Percentiles rank a stretch among this genome's conserved stretches.
phyloP scores from a whole-genome alignment of 2,888 invertebrate genomes.

The Salpingus planirostris region DNA sequence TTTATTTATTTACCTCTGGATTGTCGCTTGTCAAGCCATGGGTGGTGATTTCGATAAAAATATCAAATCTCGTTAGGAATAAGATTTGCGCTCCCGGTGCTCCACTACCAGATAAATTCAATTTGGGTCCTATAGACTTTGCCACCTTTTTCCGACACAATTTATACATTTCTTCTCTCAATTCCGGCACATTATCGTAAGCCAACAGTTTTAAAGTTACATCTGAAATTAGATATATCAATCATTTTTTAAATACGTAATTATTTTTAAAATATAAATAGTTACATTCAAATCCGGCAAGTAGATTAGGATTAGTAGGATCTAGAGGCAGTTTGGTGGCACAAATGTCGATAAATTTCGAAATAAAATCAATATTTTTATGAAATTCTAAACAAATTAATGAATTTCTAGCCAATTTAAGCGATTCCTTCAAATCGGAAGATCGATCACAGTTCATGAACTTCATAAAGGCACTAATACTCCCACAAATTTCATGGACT shows the following conservation, averaged over 20 bases:
- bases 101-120: constrained; percentile 23
- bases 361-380: constrained; percentile 47
- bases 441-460: constrained; percentile 38
- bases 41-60: constrained; percentile 56
- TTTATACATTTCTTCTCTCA: constrained; percentile 48
- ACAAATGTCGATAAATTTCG: constrained; percentile 30
- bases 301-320: constrained; percentile 18
- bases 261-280: not conserved
- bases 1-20: constrained; percentile 37
- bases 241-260: not conserved
- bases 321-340: constrained; percentile 26
- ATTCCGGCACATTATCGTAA: constrained; percentile 47
- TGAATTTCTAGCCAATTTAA: constrained; percentile 46
- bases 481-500: constrained; percentile 38
- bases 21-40: constrained; percentile 49
- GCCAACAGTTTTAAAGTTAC: constrained; percentile 49
- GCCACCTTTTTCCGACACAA: constrained; percentile 48
- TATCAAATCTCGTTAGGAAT: constrained; percentile 48
- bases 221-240: constrained; percentile 20
- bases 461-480: constrained; percentile 42
- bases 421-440: constrained; percentile 37
- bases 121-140: constrained; percentile 47
- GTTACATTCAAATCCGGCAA: constrained; percentile 20
- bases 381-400: constrained; percentile 52
- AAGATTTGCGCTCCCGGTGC: constrained; percentile 44